Base-by-base conservation (phyloP, 2,797 vertebrate genomes). In the Helarctos malayanus region DNA sequence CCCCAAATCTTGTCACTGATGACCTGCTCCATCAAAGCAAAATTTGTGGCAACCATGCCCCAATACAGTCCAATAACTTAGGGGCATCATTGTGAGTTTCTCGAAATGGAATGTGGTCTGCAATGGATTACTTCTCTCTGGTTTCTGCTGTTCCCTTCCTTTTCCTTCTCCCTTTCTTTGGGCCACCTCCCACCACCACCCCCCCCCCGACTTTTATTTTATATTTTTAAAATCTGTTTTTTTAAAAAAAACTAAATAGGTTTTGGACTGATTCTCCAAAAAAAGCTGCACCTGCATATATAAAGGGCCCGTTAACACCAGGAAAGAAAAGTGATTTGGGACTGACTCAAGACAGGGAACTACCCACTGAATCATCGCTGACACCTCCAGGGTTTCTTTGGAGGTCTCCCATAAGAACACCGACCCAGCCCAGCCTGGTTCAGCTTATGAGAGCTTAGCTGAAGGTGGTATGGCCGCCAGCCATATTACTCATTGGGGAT, bases 401-500 rank as follows among this genome's bases (percentile, higher is more conserved):
- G 98, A 98, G 97, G 91, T 97, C 95, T 98, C 98, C 95, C 98
- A 84, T 94, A 93, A 78, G 93, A 98, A 96, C 92, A 29, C 56
- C 80, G 71, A 98, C 82, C n/a, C 32, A 35, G 61, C 82, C 96
- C 91, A 84, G 73, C 75, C 91, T 82, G 89, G 79, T 27, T 54
- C 86, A 73, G 61, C 73, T 91, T 86, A 97, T 97, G 96, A 98
- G 96, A 97, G 96, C 96, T 98, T 84, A 98, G 68, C 96, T 96
- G 95, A 97, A 98, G 98, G 97, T 98, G 98, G 98, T 97, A 90
- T 98, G 98, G 98, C 98, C 97, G 82, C 84, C 96, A 88, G 98
- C 98, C 98, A 98, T 85, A 98, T 98, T 98, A 98, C 97, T 98
- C 98, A 98, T 38, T 98, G 98, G 98, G 97, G 96, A 97, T 98